Base-by-base conservation (phyloP, 2,888 invertebrate genomes). In the Acronicta aceris region DNA sequence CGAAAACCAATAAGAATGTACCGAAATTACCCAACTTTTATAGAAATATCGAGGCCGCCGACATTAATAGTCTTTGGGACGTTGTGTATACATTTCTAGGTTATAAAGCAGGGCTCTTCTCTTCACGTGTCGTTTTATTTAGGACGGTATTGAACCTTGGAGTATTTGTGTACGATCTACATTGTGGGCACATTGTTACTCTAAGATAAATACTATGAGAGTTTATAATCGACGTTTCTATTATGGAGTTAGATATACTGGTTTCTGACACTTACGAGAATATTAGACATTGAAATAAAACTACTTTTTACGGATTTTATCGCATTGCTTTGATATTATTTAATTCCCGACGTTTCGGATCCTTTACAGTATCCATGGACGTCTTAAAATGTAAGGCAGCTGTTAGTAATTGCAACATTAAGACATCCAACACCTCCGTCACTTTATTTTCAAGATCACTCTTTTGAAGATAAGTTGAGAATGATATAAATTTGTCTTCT, bases 61-160 rank as follows among this genome's bases (percentile, higher is more conserved):
- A 38, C 55, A 61, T 45, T 45, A 55, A 70, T 57, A 57, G 21
- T 36, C 15, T 7, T 40, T 25, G 40, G 57, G 45, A 27, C 33
- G 48, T 43, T 49, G 13, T 10, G 0, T 50, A 47, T 27, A 47
- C 33, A 71, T 56, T 62, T 66, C 49, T 68, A 73, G 58, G 38
- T 30, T 56, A 51, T 71, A 68, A 63, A 63, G 12, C 50, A 71
- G 74, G 58, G 70, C 53, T 48, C 36, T 36, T 13, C 27, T 67
- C 51, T 45, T 36, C 57, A 30, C 58, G 54, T 62, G 55, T 71
- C 64, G 74, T 71, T 67, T 68, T 58, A 71, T 63, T 68, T 71
- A 71, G 58, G 64, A 73, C 38, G 69, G 55, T 16, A 71, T 68
- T 48, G 59, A 63, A 70, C 74, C 77, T 74, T 76, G 77, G 49